Evolutionary conservation across 2,888 invertebrate species (phyloP).

Genomic region (Tanytarsus gracilentus): DNA sequence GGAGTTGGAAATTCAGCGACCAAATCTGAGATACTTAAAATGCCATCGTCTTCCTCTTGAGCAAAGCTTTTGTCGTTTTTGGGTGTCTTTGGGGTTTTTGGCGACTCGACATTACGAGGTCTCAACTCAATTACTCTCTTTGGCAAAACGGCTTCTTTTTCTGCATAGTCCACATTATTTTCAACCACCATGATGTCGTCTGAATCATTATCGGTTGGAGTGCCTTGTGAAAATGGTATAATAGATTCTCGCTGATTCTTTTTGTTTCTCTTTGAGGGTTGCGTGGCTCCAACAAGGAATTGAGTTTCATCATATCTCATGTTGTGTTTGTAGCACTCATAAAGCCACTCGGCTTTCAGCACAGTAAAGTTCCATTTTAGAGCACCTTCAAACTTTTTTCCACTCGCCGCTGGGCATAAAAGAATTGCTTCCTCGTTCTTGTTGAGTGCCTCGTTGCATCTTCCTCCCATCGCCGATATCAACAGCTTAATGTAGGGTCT

Average conservation of each 20-base stretch:
- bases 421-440: not conserved
- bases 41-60: not conserved
- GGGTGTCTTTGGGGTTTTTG: not conserved
- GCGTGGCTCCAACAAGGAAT: slow-evolving; percentile 8
- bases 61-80: not conserved
- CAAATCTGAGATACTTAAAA: too few relatives aligned
- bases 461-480: not conserved
- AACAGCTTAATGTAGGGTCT: not conserved
- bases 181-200: not conserved
- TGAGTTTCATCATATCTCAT: not conserved
- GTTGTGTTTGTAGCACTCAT: not conserved
- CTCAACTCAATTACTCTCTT: not conserved
- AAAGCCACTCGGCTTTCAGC: not conserved
- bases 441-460: not conserved
- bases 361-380: not conserved
- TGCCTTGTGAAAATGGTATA: slow-evolving; percentile 13
- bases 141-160: not conserved
- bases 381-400: not conserved
- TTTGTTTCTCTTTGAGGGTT: not conserved
- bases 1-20: slow-evolving; percentile 13
- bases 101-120: not conserved
- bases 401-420: not conserved
- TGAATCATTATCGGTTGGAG: not conserved
- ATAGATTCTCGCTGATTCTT: not conserved
- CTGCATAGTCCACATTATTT: not conserved